Conservation (phyloP, 2,888 invertebrate species). For the Drosophila atripex region DNA sequence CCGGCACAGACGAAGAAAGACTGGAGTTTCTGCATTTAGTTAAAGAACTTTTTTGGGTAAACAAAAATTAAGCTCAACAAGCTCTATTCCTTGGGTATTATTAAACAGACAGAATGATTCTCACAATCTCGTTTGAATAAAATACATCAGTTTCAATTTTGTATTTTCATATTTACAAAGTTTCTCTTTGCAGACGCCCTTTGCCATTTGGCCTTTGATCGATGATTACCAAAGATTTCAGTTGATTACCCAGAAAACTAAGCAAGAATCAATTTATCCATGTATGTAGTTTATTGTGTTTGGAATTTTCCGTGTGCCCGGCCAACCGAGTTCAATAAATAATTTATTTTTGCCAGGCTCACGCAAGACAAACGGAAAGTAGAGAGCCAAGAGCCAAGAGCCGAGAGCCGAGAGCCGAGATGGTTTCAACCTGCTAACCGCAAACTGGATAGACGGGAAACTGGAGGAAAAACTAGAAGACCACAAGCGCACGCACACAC, state of each 20-base stretch:
- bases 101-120: not conserved
- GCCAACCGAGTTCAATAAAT: constrained; percentile 44
- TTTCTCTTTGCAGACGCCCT: not conserved
- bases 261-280: constrained; percentile 43
- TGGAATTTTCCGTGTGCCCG: constrained; percentile 42
- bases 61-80: too few species aligned
- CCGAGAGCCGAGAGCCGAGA: not conserved
- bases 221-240: constrained; percentile 28
- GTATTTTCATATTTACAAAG: constrained; percentile 11
- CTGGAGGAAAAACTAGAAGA: constrained; percentile 23
- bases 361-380: constrained; percentile 16
- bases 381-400: constrained; percentile 2
- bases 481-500: constrained; percentile 17
- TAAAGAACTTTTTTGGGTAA: not conserved
- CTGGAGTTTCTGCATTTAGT: not conserved
- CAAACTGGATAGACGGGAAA: constrained; percentile 36
- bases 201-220: constrained; percentile 29
- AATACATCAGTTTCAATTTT: constrained; percentile 1
- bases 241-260: constrained; percentile 36
- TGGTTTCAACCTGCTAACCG: constrained; percentile 30
- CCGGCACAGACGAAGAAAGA: not conserved
- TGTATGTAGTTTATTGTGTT: constrained; percentile 41
- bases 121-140: not conserved
- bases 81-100: not conserved
- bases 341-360: constrained; percentile 40